Evolutionary conservation across 2,113 vertebrate species (phyloP), one percentile per base, ranked within the genome.

Genomic region (Phrynosoma blainvillii): DNA sequence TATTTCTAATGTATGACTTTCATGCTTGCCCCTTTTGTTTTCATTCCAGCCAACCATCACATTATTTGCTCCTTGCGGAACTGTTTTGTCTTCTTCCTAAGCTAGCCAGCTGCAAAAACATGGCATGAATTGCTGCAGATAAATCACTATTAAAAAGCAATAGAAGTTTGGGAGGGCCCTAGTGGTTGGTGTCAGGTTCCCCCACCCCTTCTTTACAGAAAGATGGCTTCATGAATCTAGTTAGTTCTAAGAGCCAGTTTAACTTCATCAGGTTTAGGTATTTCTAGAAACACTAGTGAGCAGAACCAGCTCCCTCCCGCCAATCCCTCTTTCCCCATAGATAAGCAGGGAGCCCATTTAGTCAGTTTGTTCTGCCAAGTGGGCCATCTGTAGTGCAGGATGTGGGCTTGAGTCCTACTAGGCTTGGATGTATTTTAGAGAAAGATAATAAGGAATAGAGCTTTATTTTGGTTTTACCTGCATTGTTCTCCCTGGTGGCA

Each of bases 401-500:
- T 84, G 85, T 79, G 79, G 4, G 77, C 79, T 92, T 68, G 76
- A 42, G 90, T 74, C 40, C 74, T 11, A 85, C 70, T 42, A 79
- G 6, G 73, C 84, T 56, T 91, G 88, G 0, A 2, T 71, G 32
- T 90, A 84, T 76, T 89, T 93, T 81, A 92, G 81, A 88, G 79
- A 91, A 75, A 92, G 75, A 87, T 77, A 93, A 92, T 73, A 93
- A 91, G 56, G 94, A 79, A 95, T 74, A 89, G 82, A 88, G 91
- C 89, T 52, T 16, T 36, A 36, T 2, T 30, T 56, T 20, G 4
- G 71, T 93, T 93, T 96, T 96, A 96, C 96, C 96, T 96, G 95
- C 91, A 13, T 47, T 81, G 93, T 86, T 93, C 76, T 94, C 94
- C 91, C 93, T 71, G 79, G 93, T 86, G 90, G 92, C 84, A 85